Conservation (phyloP, 2,113 vertebrate species). For the Anoura caudifer region DNA sequence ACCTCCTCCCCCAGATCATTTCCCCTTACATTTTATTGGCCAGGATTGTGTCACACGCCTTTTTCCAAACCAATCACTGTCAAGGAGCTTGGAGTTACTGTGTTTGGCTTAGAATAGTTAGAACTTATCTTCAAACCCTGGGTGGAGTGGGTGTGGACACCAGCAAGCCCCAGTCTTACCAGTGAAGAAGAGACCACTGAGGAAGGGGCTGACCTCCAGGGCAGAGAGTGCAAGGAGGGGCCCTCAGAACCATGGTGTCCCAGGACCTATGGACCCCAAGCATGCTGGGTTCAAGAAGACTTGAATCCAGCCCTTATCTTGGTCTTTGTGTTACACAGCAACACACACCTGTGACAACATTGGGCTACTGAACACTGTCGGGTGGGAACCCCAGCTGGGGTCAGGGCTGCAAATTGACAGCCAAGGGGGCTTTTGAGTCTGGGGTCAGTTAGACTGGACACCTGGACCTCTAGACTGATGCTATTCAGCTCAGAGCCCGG, state of each 20-base stretch:
- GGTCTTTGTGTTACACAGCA: too few relatives aligned
- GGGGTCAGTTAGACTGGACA: not conserved
- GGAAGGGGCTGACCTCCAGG: not conserved
- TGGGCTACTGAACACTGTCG: not conserved
- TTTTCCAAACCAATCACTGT: not conserved
- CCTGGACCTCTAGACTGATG: not conserved
- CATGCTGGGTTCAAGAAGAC: not conserved
- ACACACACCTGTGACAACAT: not conserved
- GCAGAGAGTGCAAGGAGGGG: not conserved
- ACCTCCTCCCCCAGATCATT: not conserved
- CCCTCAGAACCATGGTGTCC: not conserved
- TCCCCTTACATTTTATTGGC: not conserved
- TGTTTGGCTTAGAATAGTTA: not conserved
- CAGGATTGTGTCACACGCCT: not conserved
- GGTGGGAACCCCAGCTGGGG: rapidly evolving
- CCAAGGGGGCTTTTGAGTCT: not conserved
- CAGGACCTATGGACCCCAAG: not conserved
- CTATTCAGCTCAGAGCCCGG: rapidly evolving
- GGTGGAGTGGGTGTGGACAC: not conserved
- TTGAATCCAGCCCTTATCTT: not conserved
- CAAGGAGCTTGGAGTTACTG: not conserved
- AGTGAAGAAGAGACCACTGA: not conserved
- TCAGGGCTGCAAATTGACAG: not conserved
- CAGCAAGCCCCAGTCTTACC: not conserved
- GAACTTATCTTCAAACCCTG: not conserved